Evolutionary conservation across 2,113 vertebrate species (phyloP).

Genomic region (Pycnonotus jocosus): DNA sequence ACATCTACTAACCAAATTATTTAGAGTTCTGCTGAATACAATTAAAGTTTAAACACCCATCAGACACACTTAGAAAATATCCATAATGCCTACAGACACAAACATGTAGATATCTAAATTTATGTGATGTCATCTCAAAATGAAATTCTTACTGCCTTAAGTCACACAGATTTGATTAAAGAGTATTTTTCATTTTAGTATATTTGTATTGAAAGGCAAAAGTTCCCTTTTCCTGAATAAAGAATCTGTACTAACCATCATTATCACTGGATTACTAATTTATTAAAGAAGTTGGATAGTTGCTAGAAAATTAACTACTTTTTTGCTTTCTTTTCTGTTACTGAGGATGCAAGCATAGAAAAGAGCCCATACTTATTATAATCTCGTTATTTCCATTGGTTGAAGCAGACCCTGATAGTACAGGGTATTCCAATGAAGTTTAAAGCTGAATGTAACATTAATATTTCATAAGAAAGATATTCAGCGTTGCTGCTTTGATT

Average conservation of each 20-base stretch:
- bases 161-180: not conserved
- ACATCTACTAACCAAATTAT: not conserved
- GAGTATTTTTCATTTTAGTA: not conserved
- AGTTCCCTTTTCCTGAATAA: rapidly evolving
- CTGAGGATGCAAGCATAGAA: not conserved
- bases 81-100: not conserved
- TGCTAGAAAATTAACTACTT: not conserved
- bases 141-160: not conserved
- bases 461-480: not conserved
- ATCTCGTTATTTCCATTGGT: not conserved
- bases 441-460: not conserved
- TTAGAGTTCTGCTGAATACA: not conserved
- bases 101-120: not conserved
- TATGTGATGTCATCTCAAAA: not conserved
- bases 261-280: not conserved
- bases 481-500: not conserved
- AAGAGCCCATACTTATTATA: not conserved
- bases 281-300: not conserved
- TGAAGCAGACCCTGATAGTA: not conserved
- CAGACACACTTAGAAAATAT: not conserved
- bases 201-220: not conserved
- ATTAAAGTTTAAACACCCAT: not conserved
- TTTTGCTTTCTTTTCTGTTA: not conserved
- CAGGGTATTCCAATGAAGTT: not conserved
- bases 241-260: not conserved